phyloP scores from a whole-genome alignment of 2,113 vertebrate species.

The Malaclemys terrapin region DNA sequence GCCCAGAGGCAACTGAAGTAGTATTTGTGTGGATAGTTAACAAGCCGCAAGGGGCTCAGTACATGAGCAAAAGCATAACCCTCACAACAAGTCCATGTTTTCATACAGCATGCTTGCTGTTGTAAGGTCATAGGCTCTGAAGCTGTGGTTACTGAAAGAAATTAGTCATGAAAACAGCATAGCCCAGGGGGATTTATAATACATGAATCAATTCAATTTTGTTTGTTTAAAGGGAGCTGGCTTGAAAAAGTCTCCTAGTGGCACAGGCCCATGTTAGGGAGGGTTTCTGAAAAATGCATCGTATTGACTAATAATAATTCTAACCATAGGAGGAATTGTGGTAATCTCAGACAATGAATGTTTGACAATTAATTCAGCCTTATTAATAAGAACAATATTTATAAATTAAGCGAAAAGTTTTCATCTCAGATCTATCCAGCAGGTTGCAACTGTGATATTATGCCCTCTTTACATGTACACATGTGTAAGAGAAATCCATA shows the following conservation, averaged over 20 bases:
- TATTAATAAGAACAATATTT: background rate
- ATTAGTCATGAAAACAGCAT: conserved; percentile 81
- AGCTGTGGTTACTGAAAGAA: conserved; percentile 77
- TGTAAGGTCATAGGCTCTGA: conserved; percentile 76
- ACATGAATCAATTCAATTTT: conserved; percentile 68
- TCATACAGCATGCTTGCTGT: conserved; percentile 71
- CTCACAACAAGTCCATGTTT: conserved; percentile 75
- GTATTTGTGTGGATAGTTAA: conserved; percentile 69
- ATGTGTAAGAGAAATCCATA: background rate
- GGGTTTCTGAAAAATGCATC: background rate
- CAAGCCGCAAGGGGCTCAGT: conserved; percentile 71
- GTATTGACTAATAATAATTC: background rate
- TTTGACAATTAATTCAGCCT: background rate
- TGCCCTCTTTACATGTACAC: background rate
- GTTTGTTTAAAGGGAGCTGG: conserved; percentile 69
- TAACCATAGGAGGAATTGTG: background rate
- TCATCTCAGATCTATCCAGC: background rate
- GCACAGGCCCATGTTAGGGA: conserved; percentile 8
- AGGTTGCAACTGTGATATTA: background rate
- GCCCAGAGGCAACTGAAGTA: conserved; percentile 46
- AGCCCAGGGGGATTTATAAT: conserved; percentile 70
- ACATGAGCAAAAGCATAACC: conserved; percentile 71
- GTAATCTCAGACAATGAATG: background rate
- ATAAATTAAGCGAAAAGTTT: background rate
- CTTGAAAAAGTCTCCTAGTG: conserved; percentile 45